phyloP scores from a whole-genome alignment of 2,888 invertebrate genomes.

The Xestia xanthographa region DNA sequence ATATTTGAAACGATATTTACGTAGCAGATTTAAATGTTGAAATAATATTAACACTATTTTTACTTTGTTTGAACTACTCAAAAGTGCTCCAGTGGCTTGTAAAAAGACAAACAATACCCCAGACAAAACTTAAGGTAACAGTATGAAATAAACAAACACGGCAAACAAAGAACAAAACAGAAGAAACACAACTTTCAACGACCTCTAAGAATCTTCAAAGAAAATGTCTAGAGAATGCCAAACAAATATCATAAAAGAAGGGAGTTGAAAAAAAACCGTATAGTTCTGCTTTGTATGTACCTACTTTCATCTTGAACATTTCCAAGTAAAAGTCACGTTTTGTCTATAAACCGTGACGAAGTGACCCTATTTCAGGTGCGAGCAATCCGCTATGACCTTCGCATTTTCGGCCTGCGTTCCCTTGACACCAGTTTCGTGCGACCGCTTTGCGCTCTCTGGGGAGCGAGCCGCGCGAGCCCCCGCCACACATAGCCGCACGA shows the following conservation, averaged over 20 bases:
- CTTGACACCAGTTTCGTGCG: constrained; percentile 81
- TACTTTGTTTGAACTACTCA: constrained; percentile 26
- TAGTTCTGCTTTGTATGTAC: constrained; percentile 50
- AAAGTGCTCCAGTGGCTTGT: constrained; percentile 32
- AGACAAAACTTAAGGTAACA: constrained; percentile 20
- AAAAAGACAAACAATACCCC: constrained; percentile 38
- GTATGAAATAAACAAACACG: constrained; percentile 43
- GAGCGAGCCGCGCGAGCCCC: constrained; percentile 81
- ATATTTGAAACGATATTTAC: constrained; percentile 12
- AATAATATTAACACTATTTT: not conserved
- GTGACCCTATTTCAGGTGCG: constrained; percentile 86
- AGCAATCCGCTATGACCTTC: constrained; percentile 87
- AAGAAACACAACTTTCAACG: constrained; percentile 49
- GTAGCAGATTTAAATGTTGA: not conserved
- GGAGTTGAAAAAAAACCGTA: constrained; percentile 58
- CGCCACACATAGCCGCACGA: constrained; percentile 81
- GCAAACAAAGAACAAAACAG: constrained; percentile 37
- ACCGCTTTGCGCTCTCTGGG: constrained; percentile 81
- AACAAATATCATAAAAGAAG: constrained; percentile 71
- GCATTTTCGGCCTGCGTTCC: constrained; percentile 83
- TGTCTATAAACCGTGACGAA: constrained; percentile 82
- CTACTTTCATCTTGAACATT: constrained; percentile 73
- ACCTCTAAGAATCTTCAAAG: constrained; percentile 49
- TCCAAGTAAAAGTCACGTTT: constrained; percentile 84
- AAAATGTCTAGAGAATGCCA: constrained; percentile 61